These are phyloP conservation scores for Electrona antarctica DNA, from an alignment of 2,113 vertebrate genomes.

Conservation along the genomic window DNA sequence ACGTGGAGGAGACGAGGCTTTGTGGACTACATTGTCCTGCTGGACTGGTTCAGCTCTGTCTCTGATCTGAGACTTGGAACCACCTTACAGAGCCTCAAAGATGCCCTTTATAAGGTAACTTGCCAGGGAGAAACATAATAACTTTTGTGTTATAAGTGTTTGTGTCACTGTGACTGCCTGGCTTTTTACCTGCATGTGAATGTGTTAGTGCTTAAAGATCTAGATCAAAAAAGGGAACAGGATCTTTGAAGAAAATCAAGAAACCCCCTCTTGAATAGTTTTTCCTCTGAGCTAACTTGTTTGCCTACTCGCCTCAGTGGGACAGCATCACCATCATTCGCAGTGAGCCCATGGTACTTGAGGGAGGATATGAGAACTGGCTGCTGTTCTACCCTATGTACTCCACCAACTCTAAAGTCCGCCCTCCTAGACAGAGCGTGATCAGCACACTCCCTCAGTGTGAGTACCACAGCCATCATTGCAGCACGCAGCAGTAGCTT, in stretches of 20 bases:
- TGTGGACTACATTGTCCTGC: slow-evolving; percentile 88
- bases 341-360: slow-evolving; percentile 91
- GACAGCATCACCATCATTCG: slow-evolving; percentile 90
- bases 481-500: not conserved
- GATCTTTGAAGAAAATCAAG: no score
- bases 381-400: slow-evolving; percentile 96
- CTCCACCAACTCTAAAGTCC: slow-evolving; percentile 92
- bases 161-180: not conserved
- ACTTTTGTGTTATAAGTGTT: not conserved
- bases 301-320: slow-evolving; percentile 82
- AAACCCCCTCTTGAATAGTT: not conserved
- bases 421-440: slow-evolving; percentile 80
- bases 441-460: slow-evolving; percentile 83
- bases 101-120: slow-evolving; percentile 93
- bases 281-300: slow-evolving; percentile 17
- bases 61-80: slow-evolving; percentile 88
- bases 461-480: slow-evolving; percentile 77
- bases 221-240: no score
- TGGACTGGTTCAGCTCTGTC: slow-evolving; percentile 95
- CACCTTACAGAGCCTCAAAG: slow-evolving; percentile 94
- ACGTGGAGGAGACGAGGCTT: slow-evolving; percentile 86
- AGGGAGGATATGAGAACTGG: slow-evolving; percentile 98
- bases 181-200: not conserved
- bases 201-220: slow-evolving; percentile 1
- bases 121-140: not conserved